Percentiles rank a stretch among this genome's conserved stretches.
Conservation (phyloP, 2,888 invertebrate species). For the Geophilus truncorum region DNA sequence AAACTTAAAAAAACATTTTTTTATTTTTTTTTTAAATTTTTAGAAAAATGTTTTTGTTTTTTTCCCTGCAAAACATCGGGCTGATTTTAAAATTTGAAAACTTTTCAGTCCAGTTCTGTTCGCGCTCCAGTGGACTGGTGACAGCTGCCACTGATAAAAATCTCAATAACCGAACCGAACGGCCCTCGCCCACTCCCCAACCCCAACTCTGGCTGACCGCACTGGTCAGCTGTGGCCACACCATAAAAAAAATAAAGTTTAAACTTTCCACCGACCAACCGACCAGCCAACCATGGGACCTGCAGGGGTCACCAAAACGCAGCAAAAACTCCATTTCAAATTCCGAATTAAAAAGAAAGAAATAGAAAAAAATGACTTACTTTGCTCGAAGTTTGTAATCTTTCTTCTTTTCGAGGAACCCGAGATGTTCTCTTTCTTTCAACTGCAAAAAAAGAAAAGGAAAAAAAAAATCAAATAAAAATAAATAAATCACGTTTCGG, state of each 20-base stretch:
- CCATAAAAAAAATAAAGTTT: slow-evolving; percentile 15
- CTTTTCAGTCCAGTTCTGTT: neutral
- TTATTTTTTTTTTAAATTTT: neutral
- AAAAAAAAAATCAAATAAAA: slow-evolving; percentile 32
- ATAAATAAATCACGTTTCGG: neutral
- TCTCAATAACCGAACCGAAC: slow-evolving; percentile 8
- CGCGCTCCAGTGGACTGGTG: neutral
- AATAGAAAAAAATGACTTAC: slow-evolving; percentile 39
- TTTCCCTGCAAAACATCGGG: too few relatives aligned
- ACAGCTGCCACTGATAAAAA: slow-evolving; percentile 20
- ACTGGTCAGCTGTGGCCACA: slow-evolving; percentile 20
- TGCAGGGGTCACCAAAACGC: neutral
- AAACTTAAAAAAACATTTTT: neutral
- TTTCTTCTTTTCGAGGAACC: slow-evolving; percentile 80
- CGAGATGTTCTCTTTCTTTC: slow-evolving; percentile 67
- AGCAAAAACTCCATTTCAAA: neutral
- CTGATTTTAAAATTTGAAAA: neutral
- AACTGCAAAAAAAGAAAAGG: slow-evolving; percentile 50
- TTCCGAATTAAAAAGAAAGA: neutral
- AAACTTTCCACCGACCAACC: neutral
- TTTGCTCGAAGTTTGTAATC: slow-evolving; percentile 72
- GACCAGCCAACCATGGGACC: neutral
- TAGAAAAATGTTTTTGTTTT: neutral
- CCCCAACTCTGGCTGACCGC: neutral
- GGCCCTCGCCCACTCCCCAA: neutral